Base-by-base conservation (phyloP, 2,888 invertebrate genomes). In the Artemia sinica region DNA sequence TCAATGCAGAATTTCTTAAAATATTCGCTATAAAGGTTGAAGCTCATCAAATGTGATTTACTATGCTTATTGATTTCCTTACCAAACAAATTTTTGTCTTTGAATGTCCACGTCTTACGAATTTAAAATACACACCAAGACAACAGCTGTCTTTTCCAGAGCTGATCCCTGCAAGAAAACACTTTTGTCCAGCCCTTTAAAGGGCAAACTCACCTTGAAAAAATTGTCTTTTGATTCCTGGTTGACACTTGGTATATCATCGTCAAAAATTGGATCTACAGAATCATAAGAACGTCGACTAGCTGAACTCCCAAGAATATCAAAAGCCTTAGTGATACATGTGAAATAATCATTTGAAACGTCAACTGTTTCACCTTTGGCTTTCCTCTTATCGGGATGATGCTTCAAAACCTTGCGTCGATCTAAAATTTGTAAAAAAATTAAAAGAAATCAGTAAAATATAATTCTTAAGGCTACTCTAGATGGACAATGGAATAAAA, bases 371-470 rank as follows among this genome's bases (percentile, higher is more conserved):
- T 93, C 90, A 5, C 93, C 93, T 76, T 86, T 84, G 7, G 88
- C 89, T 82, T 91, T 89, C 74, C 97, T 85, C 79, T 99, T 99
- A 78, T 99, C 98, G 0, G 98, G 98, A 80, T 99, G 98, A 78
- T 99, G 97, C 75, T 86, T 87, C 68, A 98, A 81, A 67, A 94
- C 91, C 79, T 89, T 89, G 76, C 85, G 86, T 72, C 86, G 82
- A 74, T 86, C 85, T 84, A 75, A n/a, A 63, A 65, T n/a, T 28
- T 13, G 28, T 66, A n/a, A 68, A 70, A 72, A 68, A 58, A 67
- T 52, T n/a, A 52, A 13, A 52, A 14, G 13, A 52, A 52, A 28
- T 28, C 28, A 52, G 58, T 58, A 63, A 70, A 71, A 65, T 65
- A 71, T 63, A 65, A 65, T 63, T 65, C 18, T 13, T 8, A 8